phyloP scores from a whole-genome alignment of 2,888 invertebrate genomes.

The Heliconius erato region DNA sequence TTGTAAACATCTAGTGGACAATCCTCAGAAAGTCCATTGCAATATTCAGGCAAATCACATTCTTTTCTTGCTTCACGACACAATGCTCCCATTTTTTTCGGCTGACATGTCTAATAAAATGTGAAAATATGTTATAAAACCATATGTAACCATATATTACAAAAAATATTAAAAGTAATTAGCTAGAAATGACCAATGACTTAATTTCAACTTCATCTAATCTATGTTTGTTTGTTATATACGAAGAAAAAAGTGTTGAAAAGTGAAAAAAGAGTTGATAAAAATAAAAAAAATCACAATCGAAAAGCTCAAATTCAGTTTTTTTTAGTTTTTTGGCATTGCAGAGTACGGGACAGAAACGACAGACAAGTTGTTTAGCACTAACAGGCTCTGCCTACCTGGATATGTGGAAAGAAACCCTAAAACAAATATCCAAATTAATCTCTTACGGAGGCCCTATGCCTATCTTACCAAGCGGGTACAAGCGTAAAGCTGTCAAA shows the following conservation, averaged over 20 bases:
- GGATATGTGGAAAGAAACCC: background rate
- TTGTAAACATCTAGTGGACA: conserved; percentile 96
- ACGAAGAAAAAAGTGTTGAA: too few relatives aligned
- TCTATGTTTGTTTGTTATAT: too few relatives aligned
- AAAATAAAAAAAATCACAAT: too few relatives aligned
- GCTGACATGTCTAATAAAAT: conserved; percentile 69
- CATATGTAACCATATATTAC: background rate
- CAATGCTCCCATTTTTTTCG: conserved; percentile 90
- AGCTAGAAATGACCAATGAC: too few relatives aligned
- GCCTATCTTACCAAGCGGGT: background rate
- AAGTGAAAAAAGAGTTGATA: too few relatives aligned
- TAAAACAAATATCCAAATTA: background rate
- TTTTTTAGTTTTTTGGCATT: too few relatives aligned
- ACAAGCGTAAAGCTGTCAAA: background rate
- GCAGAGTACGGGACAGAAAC: too few relatives aligned
- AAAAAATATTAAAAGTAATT: too few relatives aligned
- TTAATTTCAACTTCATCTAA: too few relatives aligned
- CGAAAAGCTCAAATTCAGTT: too few relatives aligned
- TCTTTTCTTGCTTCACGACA: conserved; percentile 94
- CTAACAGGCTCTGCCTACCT: background rate
- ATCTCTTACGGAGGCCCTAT: background rate
- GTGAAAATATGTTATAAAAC: background rate
- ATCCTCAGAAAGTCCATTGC: conserved; percentile 96
- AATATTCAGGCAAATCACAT: conserved; percentile 98
- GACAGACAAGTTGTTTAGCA: too few relatives aligned